Evolutionary conservation across 2,888 invertebrate species (phyloP).

Genomic region (Morinoia aosen): DNA sequence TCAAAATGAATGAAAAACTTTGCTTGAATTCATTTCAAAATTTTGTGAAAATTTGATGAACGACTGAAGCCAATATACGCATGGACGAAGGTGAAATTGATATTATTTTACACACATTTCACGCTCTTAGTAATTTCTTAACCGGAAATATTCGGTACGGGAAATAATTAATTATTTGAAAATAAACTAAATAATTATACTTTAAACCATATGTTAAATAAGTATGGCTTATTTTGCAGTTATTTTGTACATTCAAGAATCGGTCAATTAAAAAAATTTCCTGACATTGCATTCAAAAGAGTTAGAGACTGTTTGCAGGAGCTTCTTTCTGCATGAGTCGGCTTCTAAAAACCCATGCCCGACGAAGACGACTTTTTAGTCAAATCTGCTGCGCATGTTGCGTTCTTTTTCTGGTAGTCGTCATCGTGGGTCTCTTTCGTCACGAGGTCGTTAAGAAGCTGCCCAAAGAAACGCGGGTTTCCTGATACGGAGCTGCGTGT

Average conservation of each 20-base stretch:
- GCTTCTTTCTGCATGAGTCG: not conserved
- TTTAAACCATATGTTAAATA: no score
- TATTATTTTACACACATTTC: no score
- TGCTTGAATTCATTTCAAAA: no score
- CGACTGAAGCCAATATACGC: no score
- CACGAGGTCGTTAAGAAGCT: slow-evolving; percentile 47
- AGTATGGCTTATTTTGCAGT: no score
- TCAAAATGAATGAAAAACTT: no score
- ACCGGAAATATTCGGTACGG: no score
- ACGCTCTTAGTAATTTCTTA: no score
- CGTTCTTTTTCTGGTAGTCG: slow-evolving; percentile 27
- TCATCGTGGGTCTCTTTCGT: slow-evolving; percentile 44
- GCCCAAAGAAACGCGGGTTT: slow-evolving; percentile 36
- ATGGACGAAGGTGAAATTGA: no score
- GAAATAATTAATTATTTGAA: not conserved
- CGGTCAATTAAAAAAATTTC: not conserved
- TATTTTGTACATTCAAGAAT: no score
- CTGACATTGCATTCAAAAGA: not conserved
- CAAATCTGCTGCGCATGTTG: slow-evolving; percentile 9
- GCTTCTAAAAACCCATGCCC: not conserved
- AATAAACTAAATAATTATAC: not conserved
- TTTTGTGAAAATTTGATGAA: no score
- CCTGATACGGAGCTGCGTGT: not conserved
- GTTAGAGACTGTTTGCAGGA: not conserved
- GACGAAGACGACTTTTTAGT: not conserved